Conservation (phyloP, 2,113 vertebrate species). For the Arothron firmamentum region DNA sequence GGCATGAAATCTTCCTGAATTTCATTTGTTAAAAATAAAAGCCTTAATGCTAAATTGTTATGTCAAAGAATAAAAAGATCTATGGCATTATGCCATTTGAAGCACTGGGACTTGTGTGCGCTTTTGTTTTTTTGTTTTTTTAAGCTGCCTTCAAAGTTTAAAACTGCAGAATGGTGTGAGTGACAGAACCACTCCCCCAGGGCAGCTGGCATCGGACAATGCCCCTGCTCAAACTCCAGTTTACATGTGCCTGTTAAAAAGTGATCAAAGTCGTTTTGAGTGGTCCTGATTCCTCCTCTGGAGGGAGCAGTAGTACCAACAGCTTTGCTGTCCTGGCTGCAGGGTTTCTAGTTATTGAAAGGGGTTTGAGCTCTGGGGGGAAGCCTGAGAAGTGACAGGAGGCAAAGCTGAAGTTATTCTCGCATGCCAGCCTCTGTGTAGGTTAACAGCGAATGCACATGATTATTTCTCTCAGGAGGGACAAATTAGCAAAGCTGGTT, state of each 20-base stretch:
- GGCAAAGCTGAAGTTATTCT: slow-evolving; percentile 1
- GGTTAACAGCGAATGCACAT: slow-evolving; percentile 7
- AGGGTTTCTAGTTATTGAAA: slow-evolving; percentile 19
- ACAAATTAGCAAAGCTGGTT: slow-evolving; percentile 8
- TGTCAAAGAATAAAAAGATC: too few relatives aligned
- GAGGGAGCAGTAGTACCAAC: slow-evolving; percentile 29
- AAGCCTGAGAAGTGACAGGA: slow-evolving; percentile 13
- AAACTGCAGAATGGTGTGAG: neutral
- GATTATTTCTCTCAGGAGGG: slow-evolving; percentile 8
- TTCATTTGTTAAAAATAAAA: neutral
- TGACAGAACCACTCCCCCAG: slow-evolving; percentile 21
- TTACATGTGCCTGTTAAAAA: slow-evolving; percentile 22
- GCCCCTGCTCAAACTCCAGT: slow-evolving; percentile 9
- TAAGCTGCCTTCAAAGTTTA: too few relatives aligned
- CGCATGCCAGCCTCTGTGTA: neutral
- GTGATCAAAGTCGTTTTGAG: slow-evolving; percentile 11
- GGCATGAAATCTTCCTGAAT: neutral
- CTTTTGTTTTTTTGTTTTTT: slow-evolving; percentile 2
- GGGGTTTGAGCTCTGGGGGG: slow-evolving; percentile 27
- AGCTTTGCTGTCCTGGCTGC: slow-evolving; percentile 18
- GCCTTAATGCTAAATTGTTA: neutral
- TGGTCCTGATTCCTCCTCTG: slow-evolving; percentile 20
- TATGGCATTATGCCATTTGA: too few relatives aligned
- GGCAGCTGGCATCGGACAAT: slow-evolving; percentile 5
- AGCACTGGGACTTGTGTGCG: neutral